Evolutionary conservation across 1,140 invertebrate species (phyloP).

Genomic region (Sipha flava): DNA sequence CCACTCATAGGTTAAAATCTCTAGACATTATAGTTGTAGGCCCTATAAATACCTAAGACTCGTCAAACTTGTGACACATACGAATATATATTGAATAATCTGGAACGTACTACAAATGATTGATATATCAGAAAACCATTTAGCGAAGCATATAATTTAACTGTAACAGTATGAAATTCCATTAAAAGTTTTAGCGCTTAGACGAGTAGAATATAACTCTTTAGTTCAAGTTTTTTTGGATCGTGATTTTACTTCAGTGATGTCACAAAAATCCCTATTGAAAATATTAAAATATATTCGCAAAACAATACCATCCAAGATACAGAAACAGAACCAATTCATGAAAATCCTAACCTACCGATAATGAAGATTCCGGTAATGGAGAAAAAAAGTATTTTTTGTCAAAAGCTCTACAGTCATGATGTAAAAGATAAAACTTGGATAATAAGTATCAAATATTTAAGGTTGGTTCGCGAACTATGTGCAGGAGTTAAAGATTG

Average conservation of each 20-base stretch:
- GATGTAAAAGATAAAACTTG: not conserved
- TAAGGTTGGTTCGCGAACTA: not conserved
- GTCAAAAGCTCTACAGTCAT: not conserved
- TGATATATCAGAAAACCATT: slow-evolving; percentile 39
- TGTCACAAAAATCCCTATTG: slow-evolving; percentile 40
- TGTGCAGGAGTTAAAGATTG: not conserved
- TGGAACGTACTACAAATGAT: slow-evolving; percentile 37
- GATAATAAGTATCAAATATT: not conserved
- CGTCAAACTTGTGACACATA: too few relatives aligned
- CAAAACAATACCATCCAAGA: too few relatives aligned
- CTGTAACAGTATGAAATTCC: slow-evolving; percentile 36
- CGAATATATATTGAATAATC: too few relatives aligned
- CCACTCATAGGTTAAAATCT: too few relatives aligned
- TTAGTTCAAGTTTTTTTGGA: slow-evolving; percentile 42
- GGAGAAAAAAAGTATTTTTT: not conserved
- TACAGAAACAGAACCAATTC: too few relatives aligned
- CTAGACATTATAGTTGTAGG: too few relatives aligned
- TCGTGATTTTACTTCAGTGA: slow-evolving; percentile 41
- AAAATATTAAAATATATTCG: not conserved
- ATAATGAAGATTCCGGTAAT: not conserved
- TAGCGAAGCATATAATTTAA: slow-evolving; percentile 34
- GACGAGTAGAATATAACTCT: slow-evolving; percentile 43
- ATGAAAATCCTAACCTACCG: too few relatives aligned
- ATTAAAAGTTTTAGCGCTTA: not conserved
- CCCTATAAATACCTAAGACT: too few relatives aligned